Evolutionary conservation across 2,888 invertebrate species (phyloP), one percentile per base, ranked within the genome.

Genomic region (Metalampra italica): DNA sequence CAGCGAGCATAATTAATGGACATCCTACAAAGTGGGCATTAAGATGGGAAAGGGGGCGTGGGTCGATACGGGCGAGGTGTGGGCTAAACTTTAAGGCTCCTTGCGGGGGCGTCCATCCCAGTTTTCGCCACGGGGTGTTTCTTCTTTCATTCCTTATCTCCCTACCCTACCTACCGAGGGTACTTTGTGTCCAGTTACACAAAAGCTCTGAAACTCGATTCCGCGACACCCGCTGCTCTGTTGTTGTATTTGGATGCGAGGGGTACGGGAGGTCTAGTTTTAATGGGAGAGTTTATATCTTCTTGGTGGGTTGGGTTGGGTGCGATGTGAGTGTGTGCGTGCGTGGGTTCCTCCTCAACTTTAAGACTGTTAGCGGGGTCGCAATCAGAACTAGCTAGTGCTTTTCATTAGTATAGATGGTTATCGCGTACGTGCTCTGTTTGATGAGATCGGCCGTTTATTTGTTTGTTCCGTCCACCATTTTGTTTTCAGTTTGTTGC

Each of bases 341-440:
- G 71, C 71, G 73, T 61, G n/a, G n/a, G n/a, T n/a, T n/a, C n/a
- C n/a, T 71, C 64, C 78, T 73, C 70, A 84, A 82, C 80, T 83
- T 84, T 82, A 85, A 89, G 87, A 89, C 84, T 83, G 85, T 84
- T 84, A 82, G 75, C 71, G 81, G 81, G 85, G 80, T 80, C 83
- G 86, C 85, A 87, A 87, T 87, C 86, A 85, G 79, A 77, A 76
- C 70, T 73, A 68, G 70, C 71, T 71, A 76, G 75, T 73, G 81
- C 80, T 84, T 85, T 85, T 87, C 87, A 88, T 88, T 87, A 85
- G 82, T 76, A 70, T 72, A 77, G 81, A 84, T 81, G 80, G 85
- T 82, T 84, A 85, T 85, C 82, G 71, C 54, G 69, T 74, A 76
- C 75, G 73, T 78, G 84, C 80, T 78, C 78, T 81, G 82, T 83